Percentiles rank a stretch among this genome's conserved stretches.
phyloP scores from a whole-genome alignment of 2,113 vertebrate genomes.

The Meriones unguiculatus region DNA sequence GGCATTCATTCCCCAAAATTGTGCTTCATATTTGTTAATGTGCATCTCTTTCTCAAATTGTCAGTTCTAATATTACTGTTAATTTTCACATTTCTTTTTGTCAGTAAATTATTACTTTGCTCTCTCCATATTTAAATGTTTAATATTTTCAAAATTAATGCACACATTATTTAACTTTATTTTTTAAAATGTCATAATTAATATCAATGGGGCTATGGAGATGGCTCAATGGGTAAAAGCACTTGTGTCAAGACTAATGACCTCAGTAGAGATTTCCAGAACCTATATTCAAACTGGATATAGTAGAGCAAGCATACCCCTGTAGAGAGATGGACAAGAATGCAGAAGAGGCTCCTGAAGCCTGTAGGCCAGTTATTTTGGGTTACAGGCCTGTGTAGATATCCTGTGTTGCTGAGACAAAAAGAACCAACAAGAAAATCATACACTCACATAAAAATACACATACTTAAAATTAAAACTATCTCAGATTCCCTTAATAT shows the following conservation, averaged over 20 bases:
- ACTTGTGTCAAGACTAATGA: not conserved
- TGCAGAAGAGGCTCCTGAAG: not conserved
- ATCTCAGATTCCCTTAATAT: not conserved
- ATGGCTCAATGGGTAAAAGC: not conserved
- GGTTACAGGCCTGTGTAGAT: not conserved
- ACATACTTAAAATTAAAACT: not conserved
- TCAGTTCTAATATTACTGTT: not conserved
- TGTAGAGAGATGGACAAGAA: not conserved
- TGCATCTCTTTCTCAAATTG: conserved; percentile 11
- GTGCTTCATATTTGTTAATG: conserved; percentile 28
- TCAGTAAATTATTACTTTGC: not conserved
- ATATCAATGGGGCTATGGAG: not conserved
- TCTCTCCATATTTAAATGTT: not conserved
- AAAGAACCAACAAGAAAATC: not conserved
- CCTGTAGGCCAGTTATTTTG: not conserved
- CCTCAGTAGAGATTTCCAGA: not conserved
- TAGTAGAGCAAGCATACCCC: not conserved
- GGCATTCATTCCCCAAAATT: not conserved
- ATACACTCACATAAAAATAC: not conserved
- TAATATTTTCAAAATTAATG: conserved; percentile 26
- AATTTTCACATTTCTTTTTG: not conserved
- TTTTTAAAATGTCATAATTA: not conserved
- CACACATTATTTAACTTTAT: not conserved
- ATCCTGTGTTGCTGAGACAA: not conserved
- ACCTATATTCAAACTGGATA: not conserved